Conservation (phyloP, 2,888 invertebrate species). For the Hyposoter didymator region DNA sequence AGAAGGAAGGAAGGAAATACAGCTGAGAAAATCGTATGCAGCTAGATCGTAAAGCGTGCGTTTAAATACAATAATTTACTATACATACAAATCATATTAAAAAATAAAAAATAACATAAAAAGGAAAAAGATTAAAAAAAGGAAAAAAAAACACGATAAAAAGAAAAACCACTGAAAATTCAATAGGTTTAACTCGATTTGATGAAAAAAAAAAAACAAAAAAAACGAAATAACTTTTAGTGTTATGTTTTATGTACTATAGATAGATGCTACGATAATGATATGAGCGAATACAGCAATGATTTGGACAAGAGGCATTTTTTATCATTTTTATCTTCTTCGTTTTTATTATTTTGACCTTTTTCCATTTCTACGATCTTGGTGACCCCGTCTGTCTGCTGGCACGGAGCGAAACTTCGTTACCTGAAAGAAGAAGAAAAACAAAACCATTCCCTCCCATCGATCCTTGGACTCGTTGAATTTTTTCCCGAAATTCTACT, state of each 20-base stretch:
- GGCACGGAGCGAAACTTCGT: too few relatives aligned
- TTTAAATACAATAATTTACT: slow-evolving; percentile 79
- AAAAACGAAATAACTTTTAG: slow-evolving; percentile 75
- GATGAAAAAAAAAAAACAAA: slow-evolving; percentile 3
- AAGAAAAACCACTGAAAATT: slow-evolving; percentile 41
- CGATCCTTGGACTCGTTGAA: too few relatives aligned
- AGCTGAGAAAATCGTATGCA: slow-evolving; percentile 76
- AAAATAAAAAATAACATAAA: slow-evolving; percentile 51
- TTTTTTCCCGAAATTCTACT: slow-evolving; percentile 1
- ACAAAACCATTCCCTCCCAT: neutral
- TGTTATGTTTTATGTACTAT: slow-evolving; percentile 81
- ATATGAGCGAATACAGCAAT: slow-evolving; percentile 78
- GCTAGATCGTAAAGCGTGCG: slow-evolving; percentile 79
- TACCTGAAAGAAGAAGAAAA: slow-evolving; percentile 29
- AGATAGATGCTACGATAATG: slow-evolving; percentile 75
- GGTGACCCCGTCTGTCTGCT: slow-evolving; percentile 24
- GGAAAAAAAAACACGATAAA: neutral
- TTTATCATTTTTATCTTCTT: slow-evolving; percentile 45
- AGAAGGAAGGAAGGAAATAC: slow-evolving; percentile 50
- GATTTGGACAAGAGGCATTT: slow-evolving; percentile 72
- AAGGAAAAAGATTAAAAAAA: neutral
- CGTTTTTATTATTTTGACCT: slow-evolving; percentile 47
- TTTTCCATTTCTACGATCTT: slow-evolving; percentile 42
- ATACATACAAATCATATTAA: slow-evolving; percentile 69
- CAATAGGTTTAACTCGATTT: slow-evolving; percentile 76